Base-by-base conservation (phyloP, 2,888 invertebrate species). In the Hipparchia semele region DNA sequence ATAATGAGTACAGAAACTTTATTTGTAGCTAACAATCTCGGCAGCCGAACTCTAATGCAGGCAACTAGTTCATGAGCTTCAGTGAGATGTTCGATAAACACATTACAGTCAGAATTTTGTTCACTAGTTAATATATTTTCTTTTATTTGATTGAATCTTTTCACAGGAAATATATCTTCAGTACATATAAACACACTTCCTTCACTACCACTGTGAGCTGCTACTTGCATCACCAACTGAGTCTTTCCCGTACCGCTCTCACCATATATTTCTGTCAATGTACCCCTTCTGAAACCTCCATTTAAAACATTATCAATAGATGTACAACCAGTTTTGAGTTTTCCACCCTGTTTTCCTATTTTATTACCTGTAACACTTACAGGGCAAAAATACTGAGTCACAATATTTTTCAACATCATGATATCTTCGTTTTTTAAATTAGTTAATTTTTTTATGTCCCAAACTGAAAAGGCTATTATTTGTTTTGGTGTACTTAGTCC, bases 181-280 rank as follows among this genome's bases (percentile, higher is more conserved):
- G 98, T 98, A 81, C 96, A 96, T 79, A 98, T 96, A 81, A 96
- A 97, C 13, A 96, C 94, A 68, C 95, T 95, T 84, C 86, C 79
- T 82, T 79, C 61, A 69, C 95, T 87, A 87, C 97, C 97, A 75
- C 95, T 95, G 73, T 95, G 94, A 33, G 97, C 88, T 54, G 96
- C 94, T 49, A 97, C 86, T 87, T 97, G 97, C 68, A 98, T 89
- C 78, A 96, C 96, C 61, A 98, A 83, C 86, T 98, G 98, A 0
- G 97, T 97, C 92, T 98, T 98, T 6, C 98, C 98, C 80, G 95
- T 94, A 13, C 97, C 96, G 90, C 97, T 97, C 86, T 96, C 96
- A n/a, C 98, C 98, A 84, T 95, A 96, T 79, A 98, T 91, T 94
- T 98, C 98, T 72, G 96, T 96, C 68, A 98, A 94, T 46, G 96